Evolutionary conservation across 2,797 vertebrate genomes (phyloP), one percentile per base, ranked within the genome.

Genomic region (Salmo trutta): DNA sequence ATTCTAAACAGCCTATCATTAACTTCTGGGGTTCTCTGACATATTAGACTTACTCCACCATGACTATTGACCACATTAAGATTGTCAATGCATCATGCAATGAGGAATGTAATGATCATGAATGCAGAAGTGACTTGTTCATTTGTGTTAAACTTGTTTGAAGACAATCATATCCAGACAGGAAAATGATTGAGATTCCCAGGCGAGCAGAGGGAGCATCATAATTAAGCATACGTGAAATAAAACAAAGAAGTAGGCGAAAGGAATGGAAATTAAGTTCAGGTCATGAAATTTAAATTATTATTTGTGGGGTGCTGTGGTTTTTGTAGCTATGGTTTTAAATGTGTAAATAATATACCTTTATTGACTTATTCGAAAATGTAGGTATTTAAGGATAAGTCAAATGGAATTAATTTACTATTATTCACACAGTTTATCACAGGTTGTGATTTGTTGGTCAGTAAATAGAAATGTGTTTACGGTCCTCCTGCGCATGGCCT

Each of bases 11-110:
- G 41, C 41, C 8, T 47, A 47, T 82, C 56, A 51, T 69, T 33
- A 27, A 5, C 75, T 75, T 69, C 52, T 73, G 33, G 65, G 69
- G 52, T 59, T 75, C 76, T 62, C 31, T 70, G 33, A 29, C 56
- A 76, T 3, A 36, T 16, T 3, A 2, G 12, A 52, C 56, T 59
- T 77, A 67, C 75, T 76, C 73, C 67, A 36, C 21, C 0, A 21
- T 10, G 54, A 41, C 19, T 66, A 54, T 31, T 27, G 19, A 33
- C 65, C 65, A 67, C 27, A 27, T 67, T 7, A 17, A 19, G 6
- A 16, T 19, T 33, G 54, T 59, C 16, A 68, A 19, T 15, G 29
- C 65, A 67, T 24, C 65, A 10, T 67, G 12, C 8, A 16, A 33
- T 29, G 27, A 33, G 17, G 24, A 31, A 5, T 31, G 5, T 17